Evolutionary conservation across 2,113 vertebrate species (phyloP).

Genomic region (Phalacrocorax carbo): DNA sequence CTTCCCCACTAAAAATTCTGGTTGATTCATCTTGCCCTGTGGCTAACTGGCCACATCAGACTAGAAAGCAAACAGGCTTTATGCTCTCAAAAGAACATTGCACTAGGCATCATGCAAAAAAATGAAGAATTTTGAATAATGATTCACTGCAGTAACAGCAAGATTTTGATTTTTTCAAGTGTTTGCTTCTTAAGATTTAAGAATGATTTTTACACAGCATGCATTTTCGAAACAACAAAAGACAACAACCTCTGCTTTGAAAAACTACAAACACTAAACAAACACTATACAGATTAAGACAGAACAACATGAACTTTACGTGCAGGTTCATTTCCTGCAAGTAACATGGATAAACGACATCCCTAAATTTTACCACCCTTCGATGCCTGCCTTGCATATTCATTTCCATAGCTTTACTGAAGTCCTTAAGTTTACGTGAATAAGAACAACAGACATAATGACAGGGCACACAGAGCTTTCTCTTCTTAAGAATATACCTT

Average conservation of each 20-base stretch:
- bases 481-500: background rate
- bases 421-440: background rate
- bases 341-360: rapidly evolving
- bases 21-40: background rate
- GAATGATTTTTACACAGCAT: background rate
- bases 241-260: background rate
- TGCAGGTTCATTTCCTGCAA: background rate
- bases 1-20: background rate
- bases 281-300: background rate
- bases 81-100: rapidly evolving
- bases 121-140: background rate
- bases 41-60: background rate
- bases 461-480: background rate
- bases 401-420: background rate
- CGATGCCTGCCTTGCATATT: background rate
- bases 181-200: background rate
- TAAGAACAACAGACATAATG: background rate
- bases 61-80: background rate
- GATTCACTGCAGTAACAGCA: background rate
- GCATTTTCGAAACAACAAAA: background rate
- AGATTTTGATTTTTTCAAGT: background rate
- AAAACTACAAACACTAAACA: background rate
- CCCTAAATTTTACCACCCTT: background rate
- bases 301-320: rapidly evolving
- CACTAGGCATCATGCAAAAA: background rate